Conservation (phyloP, 2,888 invertebrate species). For the Callinectes sapidus region DNA sequence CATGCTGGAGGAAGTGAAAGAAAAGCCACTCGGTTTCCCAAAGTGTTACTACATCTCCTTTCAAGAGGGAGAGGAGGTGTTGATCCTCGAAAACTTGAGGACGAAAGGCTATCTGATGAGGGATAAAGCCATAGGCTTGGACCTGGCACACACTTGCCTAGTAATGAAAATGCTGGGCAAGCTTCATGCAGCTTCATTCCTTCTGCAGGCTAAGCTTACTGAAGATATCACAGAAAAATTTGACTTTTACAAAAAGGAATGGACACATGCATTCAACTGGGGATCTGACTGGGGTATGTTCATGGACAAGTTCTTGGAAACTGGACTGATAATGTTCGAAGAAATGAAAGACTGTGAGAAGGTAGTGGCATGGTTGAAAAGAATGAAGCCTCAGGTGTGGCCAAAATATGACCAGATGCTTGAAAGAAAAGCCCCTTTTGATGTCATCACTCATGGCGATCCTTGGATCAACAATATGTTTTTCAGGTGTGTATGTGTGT, state of each 20-base stretch:
- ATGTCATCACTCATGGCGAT: constrained; percentile 53
- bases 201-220: neutral
- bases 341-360: constrained; percentile 46
- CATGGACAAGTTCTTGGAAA: constrained; percentile 23
- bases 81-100: constrained; percentile 51
- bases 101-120: constrained; percentile 36
- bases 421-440: constrained; percentile 41
- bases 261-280: constrained; percentile 53
- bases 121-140: constrained; percentile 36
- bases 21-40: constrained; percentile 32
- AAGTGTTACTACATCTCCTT: constrained; percentile 38
- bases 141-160: constrained; percentile 40
- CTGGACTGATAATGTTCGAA: constrained; percentile 45
- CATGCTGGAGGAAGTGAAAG: neutral
- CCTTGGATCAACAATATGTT: constrained; percentile 59
- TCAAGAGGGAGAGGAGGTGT: constrained; percentile 37
- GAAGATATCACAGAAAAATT: constrained; percentile 40
- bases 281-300: constrained; percentile 44
- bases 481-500: constrained; percentile 39
- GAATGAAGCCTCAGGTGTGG: constrained; percentile 38
- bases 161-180: constrained; percentile 50
- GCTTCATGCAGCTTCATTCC: constrained; percentile 51
- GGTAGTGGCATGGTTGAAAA: constrained; percentile 47
- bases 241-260: constrained; percentile 50
- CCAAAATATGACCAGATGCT: constrained; percentile 17